phyloP scores from a whole-genome alignment of 2,888 invertebrate genomes.

The Calephelis perditalis region DNA sequence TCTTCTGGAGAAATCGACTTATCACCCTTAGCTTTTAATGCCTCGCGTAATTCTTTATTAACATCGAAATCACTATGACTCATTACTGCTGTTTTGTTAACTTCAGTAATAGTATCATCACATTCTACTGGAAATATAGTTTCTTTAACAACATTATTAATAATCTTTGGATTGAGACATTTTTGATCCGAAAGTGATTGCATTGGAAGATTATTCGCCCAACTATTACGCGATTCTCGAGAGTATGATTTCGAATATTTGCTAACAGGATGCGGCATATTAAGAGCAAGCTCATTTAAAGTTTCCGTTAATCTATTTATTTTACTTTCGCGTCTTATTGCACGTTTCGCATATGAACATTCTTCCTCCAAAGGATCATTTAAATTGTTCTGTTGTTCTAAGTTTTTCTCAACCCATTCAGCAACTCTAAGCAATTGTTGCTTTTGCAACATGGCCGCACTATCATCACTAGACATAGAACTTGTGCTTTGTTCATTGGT shows the following conservation, averaged over 20 bases:
- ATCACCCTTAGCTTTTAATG: slow-evolving; percentile 49
- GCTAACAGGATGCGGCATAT: slow-evolving; percentile 71
- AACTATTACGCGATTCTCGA: slow-evolving; percentile 49
- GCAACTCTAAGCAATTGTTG: slow-evolving; percentile 84
- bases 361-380: slow-evolving; percentile 67
- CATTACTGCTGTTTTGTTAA: slow-evolving; percentile 50
- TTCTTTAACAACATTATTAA: slow-evolving; percentile 56
- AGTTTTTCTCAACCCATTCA: slow-evolving; percentile 86
- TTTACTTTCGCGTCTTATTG: slow-evolving; percentile 54
- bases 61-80: slow-evolving; percentile 41
- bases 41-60: slow-evolving; percentile 46
- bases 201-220: slow-evolving; percentile 42
- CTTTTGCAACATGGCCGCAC: slow-evolving; percentile 76
- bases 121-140: slow-evolving; percentile 66
- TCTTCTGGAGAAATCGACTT: slow-evolving; percentile 74
- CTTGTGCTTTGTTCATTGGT: slow-evolving; percentile 73
- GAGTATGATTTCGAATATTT: slow-evolving; percentile 59
- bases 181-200: slow-evolving; percentile 39
- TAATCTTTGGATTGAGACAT: slow-evolving; percentile 40
- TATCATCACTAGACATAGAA: slow-evolving; percentile 72
- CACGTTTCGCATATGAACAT: slow-evolving; percentile 49
- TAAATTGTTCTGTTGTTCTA: slow-evolving; percentile 69
- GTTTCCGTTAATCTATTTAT: slow-evolving; percentile 61
- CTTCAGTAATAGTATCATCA: slow-evolving; percentile 57
- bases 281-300: slow-evolving; percentile 63